phyloP scores from a whole-genome alignment of 1,140 invertebrate species.

The Bombus sibiricus region DNA sequence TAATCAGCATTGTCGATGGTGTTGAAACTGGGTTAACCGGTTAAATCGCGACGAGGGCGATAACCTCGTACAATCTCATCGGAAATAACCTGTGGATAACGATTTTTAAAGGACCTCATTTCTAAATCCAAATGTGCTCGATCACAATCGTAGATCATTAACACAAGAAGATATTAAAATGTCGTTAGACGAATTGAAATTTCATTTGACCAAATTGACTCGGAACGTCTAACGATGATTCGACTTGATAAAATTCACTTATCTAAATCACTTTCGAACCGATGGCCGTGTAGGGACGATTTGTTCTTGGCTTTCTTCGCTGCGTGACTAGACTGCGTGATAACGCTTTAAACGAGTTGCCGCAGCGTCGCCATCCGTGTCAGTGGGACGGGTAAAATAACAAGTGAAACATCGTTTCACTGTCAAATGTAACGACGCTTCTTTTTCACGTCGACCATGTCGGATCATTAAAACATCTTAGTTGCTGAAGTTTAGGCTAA shows the following conservation, averaged over 20 bases:
- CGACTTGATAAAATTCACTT: background rate
- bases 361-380: constrained; percentile 27
- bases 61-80: constrained; percentile 42
- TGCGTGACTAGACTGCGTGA: constrained; percentile 30
- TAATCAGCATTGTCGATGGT: constrained; percentile 67
- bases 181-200: background rate
- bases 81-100: background rate
- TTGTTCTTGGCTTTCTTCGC: constrained; percentile 44
- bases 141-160: background rate
- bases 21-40: constrained; percentile 67
- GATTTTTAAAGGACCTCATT: background rate
- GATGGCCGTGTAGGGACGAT: background rate
- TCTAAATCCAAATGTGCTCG: too few relatives aligned
- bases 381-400: constrained; percentile 38
- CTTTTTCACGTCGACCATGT: background rate
- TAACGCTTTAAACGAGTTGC: background rate
- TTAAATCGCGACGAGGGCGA: constrained; percentile 59
- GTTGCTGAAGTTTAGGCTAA: background rate
- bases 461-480: background rate
- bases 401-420: constrained; percentile 34
- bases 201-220: background rate
- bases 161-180: background rate
- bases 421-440: background rate
- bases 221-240: background rate
- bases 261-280: constrained; percentile 46